Conservation (phyloP, 1,140 invertebrate species). For the Manduca sexta region DNA sequence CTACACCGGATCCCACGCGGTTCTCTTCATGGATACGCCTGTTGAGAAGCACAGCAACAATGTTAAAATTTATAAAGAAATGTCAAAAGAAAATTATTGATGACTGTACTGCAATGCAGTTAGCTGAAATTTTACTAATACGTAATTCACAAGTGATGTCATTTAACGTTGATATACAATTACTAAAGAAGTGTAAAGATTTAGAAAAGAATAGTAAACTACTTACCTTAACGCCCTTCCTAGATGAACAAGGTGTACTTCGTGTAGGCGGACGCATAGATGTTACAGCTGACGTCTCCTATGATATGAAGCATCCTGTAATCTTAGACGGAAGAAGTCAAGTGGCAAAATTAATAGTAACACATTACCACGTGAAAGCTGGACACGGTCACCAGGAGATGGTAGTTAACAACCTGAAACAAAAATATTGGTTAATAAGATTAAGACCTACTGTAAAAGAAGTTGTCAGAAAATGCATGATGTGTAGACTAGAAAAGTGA, state of each 20-base stretch:
- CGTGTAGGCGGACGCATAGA: slow-evolving; percentile 20
- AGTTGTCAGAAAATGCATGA: not conserved
- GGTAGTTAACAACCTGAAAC: not conserved
- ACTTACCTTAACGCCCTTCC: too few species aligned
- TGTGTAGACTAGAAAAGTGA: not conserved
- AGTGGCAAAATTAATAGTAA: slow-evolving; percentile 10
- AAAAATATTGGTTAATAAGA: not conserved
- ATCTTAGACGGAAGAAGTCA: too few species aligned
- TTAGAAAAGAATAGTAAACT: too few species aligned
- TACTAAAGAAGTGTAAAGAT: too few species aligned
- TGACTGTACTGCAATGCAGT: too few species aligned
- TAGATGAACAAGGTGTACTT: slow-evolving; percentile 1
- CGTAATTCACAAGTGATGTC: too few species aligned
- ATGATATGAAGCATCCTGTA: not conserved
- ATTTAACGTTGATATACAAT: too few species aligned
- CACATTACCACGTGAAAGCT: slow-evolving; percentile 6
- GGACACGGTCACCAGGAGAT: not conserved
- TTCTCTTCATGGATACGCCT: too few species aligned
- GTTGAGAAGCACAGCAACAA: too few species aligned
- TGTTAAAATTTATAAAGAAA: too few species aligned
- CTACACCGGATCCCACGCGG: slow-evolving; percentile 3
- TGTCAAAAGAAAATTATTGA: too few species aligned
- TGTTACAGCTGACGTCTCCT: slow-evolving; percentile 7
- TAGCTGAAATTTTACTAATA: too few species aligned
- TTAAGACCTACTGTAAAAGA: not conserved